These are phyloP conservation scores for Calephelis perditalis DNA, from an alignment of 2,888 invertebrate species.

Conservation along the genomic window DNA sequence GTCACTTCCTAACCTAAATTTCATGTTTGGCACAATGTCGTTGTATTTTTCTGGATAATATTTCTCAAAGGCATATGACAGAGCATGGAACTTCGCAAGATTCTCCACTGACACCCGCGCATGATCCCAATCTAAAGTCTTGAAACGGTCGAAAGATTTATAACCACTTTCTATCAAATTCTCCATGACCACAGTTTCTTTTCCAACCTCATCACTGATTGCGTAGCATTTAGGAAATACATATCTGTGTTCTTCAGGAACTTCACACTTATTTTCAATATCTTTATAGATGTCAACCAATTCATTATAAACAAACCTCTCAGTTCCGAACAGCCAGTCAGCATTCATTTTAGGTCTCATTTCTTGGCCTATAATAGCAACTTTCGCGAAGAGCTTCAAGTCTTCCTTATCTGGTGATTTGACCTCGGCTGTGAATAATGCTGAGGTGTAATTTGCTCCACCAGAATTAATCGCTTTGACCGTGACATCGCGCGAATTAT, in stretches of 20 bases:
- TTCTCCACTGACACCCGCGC: too few species aligned
- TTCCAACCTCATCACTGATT: too few species aligned
- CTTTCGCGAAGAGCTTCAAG: conserved; percentile 35
- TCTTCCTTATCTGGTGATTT: conserved; percentile 32
- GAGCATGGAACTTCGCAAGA: too few species aligned
- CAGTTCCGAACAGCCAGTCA: conserved; percentile 39
- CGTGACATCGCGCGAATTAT: conserved; percentile 32
- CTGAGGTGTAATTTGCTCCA: conserved; percentile 50
- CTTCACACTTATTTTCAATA: conserved; percentile 38
- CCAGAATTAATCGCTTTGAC: conserved; percentile 37
- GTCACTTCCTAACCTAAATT: conserved; percentile 21
- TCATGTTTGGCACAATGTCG: not conserved
- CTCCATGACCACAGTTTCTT: too few species aligned
- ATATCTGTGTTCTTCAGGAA: too few species aligned
- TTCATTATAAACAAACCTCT: conserved; percentile 42
- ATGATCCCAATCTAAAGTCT: too few species aligned
- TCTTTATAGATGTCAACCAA: conserved; percentile 37
- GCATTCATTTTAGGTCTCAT: conserved; percentile 34
- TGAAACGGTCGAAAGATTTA: too few species aligned
- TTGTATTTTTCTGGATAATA: too few species aligned
- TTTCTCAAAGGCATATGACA: too few species aligned
- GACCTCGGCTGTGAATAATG: conserved; percentile 37
- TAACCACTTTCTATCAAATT: too few species aligned
- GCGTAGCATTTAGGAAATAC: too few species aligned
- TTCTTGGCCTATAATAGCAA: conserved; percentile 42